These are phyloP conservation scores for Caenorhabditis wallacei DNA, from an alignment of 2,888 invertebrate genomes.

Conservation along the genomic window DNA sequence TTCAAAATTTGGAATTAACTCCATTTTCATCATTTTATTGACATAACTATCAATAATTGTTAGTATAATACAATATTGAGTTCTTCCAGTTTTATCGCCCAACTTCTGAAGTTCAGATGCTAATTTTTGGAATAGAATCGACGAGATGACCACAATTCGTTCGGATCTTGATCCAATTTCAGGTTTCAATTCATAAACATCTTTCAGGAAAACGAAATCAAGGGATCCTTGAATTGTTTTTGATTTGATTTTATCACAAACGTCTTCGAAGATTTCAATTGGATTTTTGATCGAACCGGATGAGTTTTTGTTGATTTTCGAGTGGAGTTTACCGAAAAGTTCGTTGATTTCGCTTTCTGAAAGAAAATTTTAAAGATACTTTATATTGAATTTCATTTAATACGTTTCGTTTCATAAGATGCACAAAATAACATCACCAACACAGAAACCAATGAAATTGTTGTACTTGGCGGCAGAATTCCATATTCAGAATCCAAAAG, in stretches of 20 bases:
- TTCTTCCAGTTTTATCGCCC: slow-evolving; percentile 17
- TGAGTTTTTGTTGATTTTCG: slow-evolving; percentile 3
- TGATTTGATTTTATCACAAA: slow-evolving; percentile 6
- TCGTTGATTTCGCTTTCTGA: slow-evolving; percentile 8
- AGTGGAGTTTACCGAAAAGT: slow-evolving; percentile 2
- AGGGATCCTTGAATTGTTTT: background rate
- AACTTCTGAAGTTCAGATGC: slow-evolving; percentile 20
- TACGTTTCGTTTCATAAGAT: slow-evolving; percentile 36
- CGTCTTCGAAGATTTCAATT: slow-evolving; percentile 15
- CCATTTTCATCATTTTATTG: background rate
- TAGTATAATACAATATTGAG: slow-evolving; percentile 26
- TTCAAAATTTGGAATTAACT: slow-evolving; percentile 3
- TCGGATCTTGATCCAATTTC: background rate
- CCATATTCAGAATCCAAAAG: background rate
- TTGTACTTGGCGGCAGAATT: slow-evolving; percentile 3
- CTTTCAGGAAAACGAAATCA: background rate
- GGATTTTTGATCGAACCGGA: background rate
- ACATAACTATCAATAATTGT: slow-evolving; percentile 17
- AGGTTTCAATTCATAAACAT: slow-evolving; percentile 6
- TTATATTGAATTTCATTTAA: background rate
- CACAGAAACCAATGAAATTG: slow-evolving; percentile 12
- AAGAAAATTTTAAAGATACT: slow-evolving; percentile 11
- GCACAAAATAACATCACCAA: slow-evolving; percentile 21
- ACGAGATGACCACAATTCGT: slow-evolving; percentile 16
- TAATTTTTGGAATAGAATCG: slow-evolving; percentile 24